Base-by-base conservation (phyloP, 2,797 vertebrate species). In the Spatula clypeata region DNA sequence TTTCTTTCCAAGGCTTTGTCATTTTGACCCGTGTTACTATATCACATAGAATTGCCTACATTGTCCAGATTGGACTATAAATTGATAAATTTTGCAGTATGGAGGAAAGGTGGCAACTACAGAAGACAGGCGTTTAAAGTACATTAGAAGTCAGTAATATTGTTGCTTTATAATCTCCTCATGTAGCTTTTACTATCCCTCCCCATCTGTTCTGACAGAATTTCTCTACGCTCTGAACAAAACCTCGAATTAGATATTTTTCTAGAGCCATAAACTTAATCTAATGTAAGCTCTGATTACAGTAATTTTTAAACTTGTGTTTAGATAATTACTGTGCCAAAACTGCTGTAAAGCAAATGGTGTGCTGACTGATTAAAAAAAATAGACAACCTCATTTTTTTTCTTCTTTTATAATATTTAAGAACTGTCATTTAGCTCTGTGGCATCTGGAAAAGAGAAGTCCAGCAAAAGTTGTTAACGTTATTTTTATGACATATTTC, bases 201-300 rank as follows among this genome's bases (percentile, higher is more conserved):
- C 36, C 31, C 90, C 90, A 96, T 94, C 96, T 97, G 96, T 89
- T 95, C 74, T 89, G 67, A 82, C 45, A 85, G 62, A 95, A 79
- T 9, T 93, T 91, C 31, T 84, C 54, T 53, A 3, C 57, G 5
- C 38, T 85, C 67, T 64, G 70, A 96, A 91, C 58, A 87, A 97
- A 96, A 66, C 31, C 20, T 65, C 60, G 36, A 95, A 81, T 65
- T 92, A 94, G 84, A 65, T 51, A 71, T 79, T 94, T 94, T 94
- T 71, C 65, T 79, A 66, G 9, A 79, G 65, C 45, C 64, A 93
- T 87, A 94, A 96, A 94, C 31, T 47, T 88, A 69, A 85, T 81
- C 77, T 64, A 86, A 76, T 79, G 66, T 73, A 87, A 88, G 6
- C 20, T 73, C 88, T 94, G 79, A 79, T 93, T 92, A 72, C 60